These are phyloP conservation scores for Heliocidaris erythrogramma DNA, from an alignment of 35 echinoderm and acorn worm genomes.

Conservation along the genomic window DNA sequence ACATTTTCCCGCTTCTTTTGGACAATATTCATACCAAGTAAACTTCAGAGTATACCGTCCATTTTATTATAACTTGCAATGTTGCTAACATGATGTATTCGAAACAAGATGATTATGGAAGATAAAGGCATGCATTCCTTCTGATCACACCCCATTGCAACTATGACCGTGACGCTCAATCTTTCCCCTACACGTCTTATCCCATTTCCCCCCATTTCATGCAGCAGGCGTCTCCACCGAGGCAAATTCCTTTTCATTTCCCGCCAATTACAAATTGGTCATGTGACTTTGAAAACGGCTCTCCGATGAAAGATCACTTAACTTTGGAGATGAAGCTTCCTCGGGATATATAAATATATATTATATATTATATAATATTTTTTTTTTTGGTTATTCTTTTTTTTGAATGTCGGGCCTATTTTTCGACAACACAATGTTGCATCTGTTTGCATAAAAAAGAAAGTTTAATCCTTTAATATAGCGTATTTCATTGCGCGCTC, in stretches of 20 bases:
- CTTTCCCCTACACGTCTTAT: not conserved
- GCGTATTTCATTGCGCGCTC: too few species aligned
- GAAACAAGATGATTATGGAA: not conserved
- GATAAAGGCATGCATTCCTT: not conserved
- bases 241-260: not conserved
- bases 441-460: too few species aligned
- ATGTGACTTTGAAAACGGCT: not conserved
- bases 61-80: not conserved
- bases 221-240: not conserved
- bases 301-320: not conserved
- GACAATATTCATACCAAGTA: too few species aligned
- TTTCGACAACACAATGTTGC: too few species aligned
- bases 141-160: not conserved
- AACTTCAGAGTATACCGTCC: too few species aligned
- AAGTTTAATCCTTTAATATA: too few species aligned
- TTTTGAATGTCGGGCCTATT: too few species aligned
- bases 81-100: not conserved
- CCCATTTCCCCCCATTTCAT: not conserved
- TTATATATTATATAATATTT: too few species aligned
- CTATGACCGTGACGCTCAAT: not conserved
- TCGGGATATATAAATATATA: too few species aligned
- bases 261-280: not conserved
- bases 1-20: not conserved
- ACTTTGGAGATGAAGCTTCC: not conserved
- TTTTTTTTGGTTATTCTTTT: too few species aligned